Evolutionary conservation across 2,888 invertebrate genomes (phyloP).

Genomic region (Hoplodrina ambigua): DNA sequence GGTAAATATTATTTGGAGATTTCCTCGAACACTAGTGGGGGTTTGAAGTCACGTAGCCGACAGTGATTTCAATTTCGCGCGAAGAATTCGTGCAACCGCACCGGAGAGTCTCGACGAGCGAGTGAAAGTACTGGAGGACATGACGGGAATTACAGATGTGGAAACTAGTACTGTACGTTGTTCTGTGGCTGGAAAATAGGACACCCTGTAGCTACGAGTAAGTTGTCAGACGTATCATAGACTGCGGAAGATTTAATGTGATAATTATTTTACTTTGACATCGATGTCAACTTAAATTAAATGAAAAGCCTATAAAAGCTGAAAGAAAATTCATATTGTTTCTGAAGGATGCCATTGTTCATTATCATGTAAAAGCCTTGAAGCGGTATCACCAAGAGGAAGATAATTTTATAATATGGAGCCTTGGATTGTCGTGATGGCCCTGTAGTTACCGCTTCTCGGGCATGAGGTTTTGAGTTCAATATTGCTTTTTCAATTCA

Average conservation of each 20-base stretch:
- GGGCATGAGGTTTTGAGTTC: too few species aligned
- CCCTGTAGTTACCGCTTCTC: too few species aligned
- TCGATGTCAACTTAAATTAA: too few species aligned
- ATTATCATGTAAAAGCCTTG: background rate
- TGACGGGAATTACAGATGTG: slow-evolving; percentile 65
- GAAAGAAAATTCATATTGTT: too few species aligned
- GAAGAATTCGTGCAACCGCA: slow-evolving; percentile 73
- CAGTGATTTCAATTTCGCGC: slow-evolving; percentile 85
- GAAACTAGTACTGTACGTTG: slow-evolving; percentile 21
- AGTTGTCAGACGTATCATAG: background rate
- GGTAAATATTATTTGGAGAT: slow-evolving; percentile 85
- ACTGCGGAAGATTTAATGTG: background rate
- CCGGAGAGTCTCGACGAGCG: slow-evolving; percentile 71
- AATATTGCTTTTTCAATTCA: too few species aligned
- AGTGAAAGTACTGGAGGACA: slow-evolving; percentile 68
- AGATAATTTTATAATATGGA: too few species aligned
- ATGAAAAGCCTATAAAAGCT: too few species aligned
- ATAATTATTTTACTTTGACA: background rate
- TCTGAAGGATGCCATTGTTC: background rate
- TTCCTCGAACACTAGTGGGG: slow-evolving; percentile 78
- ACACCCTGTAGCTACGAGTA: background rate
- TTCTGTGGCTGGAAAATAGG: slow-evolving; percentile 20
- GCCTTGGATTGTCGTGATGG: too few species aligned
- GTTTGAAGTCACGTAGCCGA: slow-evolving; percentile 84
- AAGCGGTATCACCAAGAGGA: too few species aligned